A percentile compares a stretch with the other conserved stretches of the same genome.
These are phyloP conservation scores for Rugalucina vietnamica DNA, from an alignment of 2,888 invertebrate genomes.

Conservation along the genomic window DNA sequence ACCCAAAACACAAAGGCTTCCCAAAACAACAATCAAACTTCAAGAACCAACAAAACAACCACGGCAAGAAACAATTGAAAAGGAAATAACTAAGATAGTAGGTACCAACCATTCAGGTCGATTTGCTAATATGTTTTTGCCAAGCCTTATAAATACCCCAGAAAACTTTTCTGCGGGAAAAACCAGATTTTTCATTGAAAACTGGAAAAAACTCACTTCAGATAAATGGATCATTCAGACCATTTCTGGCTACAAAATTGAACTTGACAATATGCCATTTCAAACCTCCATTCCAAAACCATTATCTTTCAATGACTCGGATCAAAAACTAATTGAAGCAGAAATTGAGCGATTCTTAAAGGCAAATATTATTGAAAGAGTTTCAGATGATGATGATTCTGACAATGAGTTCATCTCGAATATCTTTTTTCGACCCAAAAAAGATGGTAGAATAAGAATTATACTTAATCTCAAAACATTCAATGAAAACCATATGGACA, in stretches of 20 bases:
- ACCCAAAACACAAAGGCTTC: background rate
- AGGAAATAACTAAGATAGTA: conserved; percentile 18
- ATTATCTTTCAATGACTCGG: conserved; percentile 7
- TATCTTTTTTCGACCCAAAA: conserved; percentile 46
- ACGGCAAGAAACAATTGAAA: background rate
- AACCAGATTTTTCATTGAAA: background rate
- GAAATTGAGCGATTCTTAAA: conserved; percentile 27
- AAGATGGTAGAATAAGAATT: conserved; percentile 38
- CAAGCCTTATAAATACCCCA: background rate
- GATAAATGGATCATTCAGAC: conserved; percentile 8
- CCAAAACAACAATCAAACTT: background rate
- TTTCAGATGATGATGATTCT: background rate
- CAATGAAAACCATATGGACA: conserved; percentile 39
- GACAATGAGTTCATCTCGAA: conserved; percentile 38
- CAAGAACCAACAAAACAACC: background rate
- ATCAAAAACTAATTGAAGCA: background rate
- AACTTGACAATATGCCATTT: background rate
- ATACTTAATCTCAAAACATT: conserved; percentile 55
- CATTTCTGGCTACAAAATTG: background rate
- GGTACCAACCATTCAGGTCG: background rate
- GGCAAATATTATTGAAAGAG: conserved; percentile 17
- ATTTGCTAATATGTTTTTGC: no score
- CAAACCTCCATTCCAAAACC: conserved; percentile 14
- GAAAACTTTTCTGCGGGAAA: background rate
- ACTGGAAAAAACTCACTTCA: background rate